These are phyloP conservation scores for Nephrotoma flavescens DNA, from an alignment of 2,888 invertebrate species.

Conservation along the genomic window DNA sequence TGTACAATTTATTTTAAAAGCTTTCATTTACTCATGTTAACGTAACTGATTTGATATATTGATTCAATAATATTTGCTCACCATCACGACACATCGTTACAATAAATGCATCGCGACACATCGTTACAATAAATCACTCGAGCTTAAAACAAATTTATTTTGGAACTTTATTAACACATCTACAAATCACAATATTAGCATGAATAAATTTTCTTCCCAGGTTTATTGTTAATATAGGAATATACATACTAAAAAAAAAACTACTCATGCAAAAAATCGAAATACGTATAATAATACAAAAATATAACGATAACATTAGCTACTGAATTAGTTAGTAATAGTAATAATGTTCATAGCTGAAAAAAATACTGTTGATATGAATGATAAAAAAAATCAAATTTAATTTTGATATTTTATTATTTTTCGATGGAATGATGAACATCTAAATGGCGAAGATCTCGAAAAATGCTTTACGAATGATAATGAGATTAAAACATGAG, in stretches of 20 bases:
- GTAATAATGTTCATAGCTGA: not conserved
- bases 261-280: not conserved
- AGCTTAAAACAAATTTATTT: not conserved
- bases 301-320: not conserved
- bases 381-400: not conserved
- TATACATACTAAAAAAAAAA: not conserved
- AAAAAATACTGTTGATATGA: not conserved
- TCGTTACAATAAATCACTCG: not conserved
- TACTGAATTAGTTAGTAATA: not conserved
- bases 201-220: not conserved
- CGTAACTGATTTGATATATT: not conserved
- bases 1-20: too few relatives aligned
- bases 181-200: not conserved
- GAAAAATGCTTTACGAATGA: not conserved
- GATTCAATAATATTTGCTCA: not conserved
- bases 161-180: not conserved
- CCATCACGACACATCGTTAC: not conserved
- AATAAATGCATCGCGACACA: not conserved
- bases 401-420: not conserved
- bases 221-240: not conserved
- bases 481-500: not conserved
- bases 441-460: not conserved
- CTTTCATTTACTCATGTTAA: not conserved
- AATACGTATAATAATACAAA: not conserved
- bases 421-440: not conserved